phyloP scores from a whole-genome alignment of 2,797 vertebrate genomes.

The Tragopan temminckii region DNA sequence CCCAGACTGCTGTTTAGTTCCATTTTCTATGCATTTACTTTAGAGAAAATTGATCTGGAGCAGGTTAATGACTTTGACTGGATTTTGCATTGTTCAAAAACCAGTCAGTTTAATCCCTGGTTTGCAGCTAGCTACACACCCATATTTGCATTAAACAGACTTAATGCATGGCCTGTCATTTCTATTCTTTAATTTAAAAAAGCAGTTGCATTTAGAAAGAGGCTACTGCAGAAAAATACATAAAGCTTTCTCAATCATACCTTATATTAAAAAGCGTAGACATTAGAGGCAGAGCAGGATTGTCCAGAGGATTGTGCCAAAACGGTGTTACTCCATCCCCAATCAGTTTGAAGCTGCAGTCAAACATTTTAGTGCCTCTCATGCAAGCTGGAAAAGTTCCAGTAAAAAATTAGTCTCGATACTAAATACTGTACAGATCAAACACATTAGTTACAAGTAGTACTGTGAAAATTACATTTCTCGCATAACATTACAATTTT shows the following conservation, averaged over 20 bases:
- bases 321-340: not conserved
- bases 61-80: not conserved
- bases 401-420: not conserved
- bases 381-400: not conserved
- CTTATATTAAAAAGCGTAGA: not conserved
- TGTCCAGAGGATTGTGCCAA: not conserved
- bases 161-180: not conserved
- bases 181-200: not conserved
- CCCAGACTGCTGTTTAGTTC: not conserved
- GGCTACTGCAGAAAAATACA: not conserved
- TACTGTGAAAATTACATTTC: not conserved
- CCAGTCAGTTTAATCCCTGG: not conserved
- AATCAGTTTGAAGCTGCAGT: not conserved
- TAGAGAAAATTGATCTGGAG: constrained; percentile 2
- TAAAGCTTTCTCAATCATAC: not conserved
- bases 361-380: not conserved
- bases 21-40: constrained; percentile 19
- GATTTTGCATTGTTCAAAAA: not conserved
- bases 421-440: not conserved
- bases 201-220: not conserved
- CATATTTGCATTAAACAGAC: not conserved
- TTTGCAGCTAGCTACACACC: not conserved
- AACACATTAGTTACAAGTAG: not conserved
- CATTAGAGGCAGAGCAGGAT: not conserved
- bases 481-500: not conserved